Conservation (phyloP, 2,888 invertebrate species). For the Sinelater perroti region DNA sequence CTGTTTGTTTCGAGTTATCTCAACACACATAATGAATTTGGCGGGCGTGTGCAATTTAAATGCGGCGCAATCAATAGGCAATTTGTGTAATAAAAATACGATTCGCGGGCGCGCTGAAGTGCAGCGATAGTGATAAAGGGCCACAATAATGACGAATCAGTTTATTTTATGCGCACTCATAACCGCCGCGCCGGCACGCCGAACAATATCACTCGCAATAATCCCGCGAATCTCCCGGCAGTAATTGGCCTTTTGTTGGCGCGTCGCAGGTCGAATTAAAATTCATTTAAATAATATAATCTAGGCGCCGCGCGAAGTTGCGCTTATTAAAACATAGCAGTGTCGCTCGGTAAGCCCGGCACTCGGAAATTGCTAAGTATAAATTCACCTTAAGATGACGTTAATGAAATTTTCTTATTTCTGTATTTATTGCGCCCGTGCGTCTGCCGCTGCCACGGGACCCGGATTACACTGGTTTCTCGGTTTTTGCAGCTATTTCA, state of each 20-base stretch:
- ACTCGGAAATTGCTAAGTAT: constrained; percentile 64
- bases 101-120: constrained; percentile 41
- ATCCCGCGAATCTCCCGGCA: constrained; percentile 47
- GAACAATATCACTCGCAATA: constrained; percentile 50
- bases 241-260: constrained; percentile 56
- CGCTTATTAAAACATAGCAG: constrained; percentile 59
- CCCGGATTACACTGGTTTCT: constrained; percentile 50
- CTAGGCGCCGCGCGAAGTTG: constrained; percentile 49
- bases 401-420: constrained; percentile 67
- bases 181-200: constrained; percentile 39
- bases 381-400: constrained; percentile 67
- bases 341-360: constrained; percentile 56
- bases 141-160: constrained; percentile 44
- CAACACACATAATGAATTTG: constrained; percentile 38
- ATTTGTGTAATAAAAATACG: constrained; percentile 46
- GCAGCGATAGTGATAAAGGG: constrained; percentile 49
- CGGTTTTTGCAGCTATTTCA: constrained; percentile 54
- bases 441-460: constrained; percentile 49
- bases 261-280: constrained; percentile 56
- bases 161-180: constrained; percentile 50
- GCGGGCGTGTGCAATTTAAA: constrained; percentile 43
- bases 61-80: constrained; percentile 46
- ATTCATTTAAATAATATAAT: constrained; percentile 60
- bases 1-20: constrained; percentile 39
- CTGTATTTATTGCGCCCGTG: constrained; percentile 60